Base-by-base conservation (phyloP, 2,113 vertebrate genomes). In the Brachyhypopomus occidentalis region DNA sequence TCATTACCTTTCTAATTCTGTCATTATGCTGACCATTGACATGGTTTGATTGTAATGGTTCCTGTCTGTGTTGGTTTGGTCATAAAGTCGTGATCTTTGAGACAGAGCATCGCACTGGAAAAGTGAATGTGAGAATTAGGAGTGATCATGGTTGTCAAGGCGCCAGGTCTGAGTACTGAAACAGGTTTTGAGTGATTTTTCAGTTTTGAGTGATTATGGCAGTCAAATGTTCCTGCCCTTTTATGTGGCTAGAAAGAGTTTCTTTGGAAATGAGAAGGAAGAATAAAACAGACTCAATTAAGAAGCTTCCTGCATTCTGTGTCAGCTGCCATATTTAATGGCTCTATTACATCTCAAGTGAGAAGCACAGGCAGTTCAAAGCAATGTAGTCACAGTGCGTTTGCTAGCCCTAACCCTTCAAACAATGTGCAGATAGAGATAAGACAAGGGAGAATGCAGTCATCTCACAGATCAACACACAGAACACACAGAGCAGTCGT, bases 341-440 rank as follows among this genome's bases (percentile, higher is more conserved):
- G 81, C 36, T 81, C 72, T 52, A 75, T 81, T 86, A 72, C 75
- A 84, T 62, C 69, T 79, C 71, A 84, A 72, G 66, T 86, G 71
- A 73, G 62, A 80, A 36, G 71, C 45, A 60, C 81, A 77, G 52
- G 75, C 30, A 64, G 72, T 75, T 78, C 41, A 27, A 62, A 72
- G 70, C 30, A 22, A 17, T 34, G 34, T 41, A 34, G 38, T 60
- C 72, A 74, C 76, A 30, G 20, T 55, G 56, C 25, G 55, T 52
- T 36, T 48, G 66, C 41, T 16, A 2, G 62, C 22, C 45, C 30
- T 30, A 30, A 30, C 30, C 30, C 30, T 48, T 60, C 80, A 62
- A 22, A 78, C 72, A 76, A 67, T 64, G 56, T 69, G 30, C 77
- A 63, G 75, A 83, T 30, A 76, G 12, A 81, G 75, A 69, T 34